Base-by-base conservation (phyloP, 1,140 invertebrate genomes). In the Penaeus japonicus region DNA sequence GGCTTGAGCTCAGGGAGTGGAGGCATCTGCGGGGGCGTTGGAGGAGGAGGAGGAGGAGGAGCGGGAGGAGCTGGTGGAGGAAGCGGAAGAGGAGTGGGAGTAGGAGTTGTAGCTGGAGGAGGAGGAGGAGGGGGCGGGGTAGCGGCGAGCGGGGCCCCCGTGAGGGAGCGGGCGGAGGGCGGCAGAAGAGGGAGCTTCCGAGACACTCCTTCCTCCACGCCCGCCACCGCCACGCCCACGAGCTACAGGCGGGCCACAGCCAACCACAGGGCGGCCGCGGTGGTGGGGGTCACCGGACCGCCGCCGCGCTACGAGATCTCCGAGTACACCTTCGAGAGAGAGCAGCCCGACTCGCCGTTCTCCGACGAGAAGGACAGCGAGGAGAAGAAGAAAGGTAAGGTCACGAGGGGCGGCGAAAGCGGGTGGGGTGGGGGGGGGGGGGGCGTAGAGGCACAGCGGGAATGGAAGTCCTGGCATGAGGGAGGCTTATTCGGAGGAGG, bases 321-420 rank as follows among this genome's bases (percentile, higher is more conserved):
- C 18, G 89, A 89, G 65, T 89, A 89, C 79, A 89, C 79, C 84
- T 89, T 89, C 32, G 89, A 86, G 57, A 59, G 84, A 32, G 84
- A 89, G 20, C 89, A 89, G 62, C 89, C 89, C 12, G 89, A 89
- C 89, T 89, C 89, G 32, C 89, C 89, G 17, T 89, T 86, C 59
- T 85, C 84, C n/a, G 89, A 89, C 62, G 84, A 89, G 77, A 89
- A 89, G 47, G 84, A 89, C 84, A 79, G 55, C 84, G 78, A 86
- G 32, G 84, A 86, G 75, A 86, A 86, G 75, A 86, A 86, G 77
- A 86, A 86, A 86, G 77, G 84, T 86, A 77, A 30, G 84, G 55
- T 47, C n/a, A 17, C 10, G 0, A 12, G 24, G 54, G 54, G 1
- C 2, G 80, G n/a, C 20, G 32, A 5, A 17, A 54, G 55, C 4